Evolutionary conservation across 1,140 invertebrate genomes (phyloP).

Genomic region (Hylaeus volcanicus): DNA sequence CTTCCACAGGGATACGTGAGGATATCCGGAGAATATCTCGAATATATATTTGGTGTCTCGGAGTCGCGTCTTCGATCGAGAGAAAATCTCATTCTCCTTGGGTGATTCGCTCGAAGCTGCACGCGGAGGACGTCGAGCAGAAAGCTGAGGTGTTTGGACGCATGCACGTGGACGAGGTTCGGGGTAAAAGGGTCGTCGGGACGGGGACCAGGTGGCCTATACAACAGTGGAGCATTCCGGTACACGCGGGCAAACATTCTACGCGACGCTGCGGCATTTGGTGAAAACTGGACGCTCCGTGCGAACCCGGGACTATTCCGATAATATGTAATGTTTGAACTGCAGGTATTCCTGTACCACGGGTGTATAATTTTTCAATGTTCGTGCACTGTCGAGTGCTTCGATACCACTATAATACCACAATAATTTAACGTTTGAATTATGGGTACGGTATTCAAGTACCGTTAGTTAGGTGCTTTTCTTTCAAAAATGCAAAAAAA

Average conservation of each 20-base stretch:
- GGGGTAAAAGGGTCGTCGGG: constrained; percentile 39
- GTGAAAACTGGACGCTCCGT: constrained; percentile 54
- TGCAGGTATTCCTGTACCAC: no score
- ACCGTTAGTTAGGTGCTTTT: no score
- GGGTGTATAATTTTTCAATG: no score
- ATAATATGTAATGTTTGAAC: no score
- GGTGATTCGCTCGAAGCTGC: constrained; percentile 21
- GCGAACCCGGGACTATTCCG: no score
- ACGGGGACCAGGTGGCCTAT: constrained; percentile 54
- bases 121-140: constrained; percentile 50
- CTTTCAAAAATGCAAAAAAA: no score
- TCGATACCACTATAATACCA: no score
- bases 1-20: background rate
- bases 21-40: background rate
- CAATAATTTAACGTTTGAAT: no score
- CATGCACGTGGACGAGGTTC: constrained; percentile 34
- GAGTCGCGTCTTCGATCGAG: background rate
- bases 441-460: no score
- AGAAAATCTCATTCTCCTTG: background rate
- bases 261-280: constrained; percentile 48
- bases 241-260: constrained; percentile 59
- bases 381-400: no score
- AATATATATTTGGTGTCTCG: constrained; percentile 10
- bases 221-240: constrained; percentile 57
- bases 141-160: constrained; percentile 55